Percentiles rank a stretch among this genome's conserved stretches.
These are phyloP conservation scores for Neopipo cinnamomea DNA, from an alignment of 2,113 vertebrate genomes.

Conservation along the genomic window DNA sequence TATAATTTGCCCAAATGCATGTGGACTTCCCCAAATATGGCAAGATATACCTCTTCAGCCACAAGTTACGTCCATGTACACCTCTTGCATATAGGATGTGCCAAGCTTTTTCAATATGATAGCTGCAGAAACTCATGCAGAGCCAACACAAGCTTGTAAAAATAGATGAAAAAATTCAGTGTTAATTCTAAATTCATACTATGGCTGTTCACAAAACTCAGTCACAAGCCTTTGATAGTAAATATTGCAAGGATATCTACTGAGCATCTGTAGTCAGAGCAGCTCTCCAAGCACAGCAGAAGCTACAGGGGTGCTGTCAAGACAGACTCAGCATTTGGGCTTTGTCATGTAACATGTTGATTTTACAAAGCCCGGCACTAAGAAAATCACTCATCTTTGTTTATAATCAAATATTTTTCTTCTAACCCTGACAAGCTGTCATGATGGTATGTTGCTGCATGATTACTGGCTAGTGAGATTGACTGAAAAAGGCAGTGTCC, in stretches of 20 bases:
- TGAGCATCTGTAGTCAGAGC: background rate
- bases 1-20: background rate
- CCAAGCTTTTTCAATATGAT: background rate
- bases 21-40: background rate
- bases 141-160: background rate
- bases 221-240: background rate
- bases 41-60: background rate
- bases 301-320: conserved; percentile 31
- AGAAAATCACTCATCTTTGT: conserved; percentile 1
- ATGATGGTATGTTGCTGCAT: background rate
- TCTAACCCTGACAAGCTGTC: background rate
- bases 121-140: background rate
- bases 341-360: background rate
- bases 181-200: background rate
- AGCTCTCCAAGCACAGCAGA: background rate
- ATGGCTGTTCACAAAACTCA: background rate
- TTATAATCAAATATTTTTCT: conserved; percentile 22
- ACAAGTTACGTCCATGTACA: background rate
- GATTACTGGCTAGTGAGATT: background rate
- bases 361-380: background rate
- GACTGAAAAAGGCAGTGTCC: background rate
- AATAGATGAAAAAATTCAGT: background rate
- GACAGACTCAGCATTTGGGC: background rate
- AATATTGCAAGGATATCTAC: background rate
- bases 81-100: background rate